Evolutionary conservation across 2,113 vertebrate species (phyloP), one percentile per base, ranked within the genome.

Genomic region (Hemiprocne comata): DNA sequence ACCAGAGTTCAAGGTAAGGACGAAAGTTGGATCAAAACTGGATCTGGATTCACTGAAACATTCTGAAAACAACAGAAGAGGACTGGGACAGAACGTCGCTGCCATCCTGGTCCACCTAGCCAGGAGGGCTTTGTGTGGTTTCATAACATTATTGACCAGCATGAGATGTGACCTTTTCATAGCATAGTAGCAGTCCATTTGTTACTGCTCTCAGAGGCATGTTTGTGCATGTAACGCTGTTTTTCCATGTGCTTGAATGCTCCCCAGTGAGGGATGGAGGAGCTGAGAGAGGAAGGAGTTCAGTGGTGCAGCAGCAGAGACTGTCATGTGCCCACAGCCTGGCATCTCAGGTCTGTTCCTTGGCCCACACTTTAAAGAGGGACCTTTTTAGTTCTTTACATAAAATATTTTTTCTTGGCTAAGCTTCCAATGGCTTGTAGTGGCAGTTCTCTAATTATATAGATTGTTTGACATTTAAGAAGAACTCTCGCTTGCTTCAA

Each of bases 101-200:
- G 58, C 76, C 6, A 4, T 67, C 33, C 46, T 74, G 34, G 38
- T 75, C 78, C 74, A 58, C 28, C 42, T 71, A 86, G 71, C 44
- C 21, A 19, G 53, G 61, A 82, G 55, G n/a, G 29, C 58, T 90
- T 80, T 1, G 2, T 71, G 34, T 8, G 9, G 53, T 92, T 94
- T 93, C 69, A 6, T 96, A 96, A 96, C 11, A 4, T 53, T 93
- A 96, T 86, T 86, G 94, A 94, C 69, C 7, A 1, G 38, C 14
- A 4, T 29, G 76, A 87, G 73, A 88, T 15, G 42, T 65, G 93
- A 94, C 88, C 90, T 97, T 88, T 78, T 60, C 73, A 40, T 26
- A 84, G 60, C 1, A 3, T 53, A 40, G 77, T 34, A 82, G 64
- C 14, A 4, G 90, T 92, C 87, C 69, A 48, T 93, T 92, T 71